Conservation (phyloP, 2,113 vertebrate genomes). For the Barbus barbus region DNA sequence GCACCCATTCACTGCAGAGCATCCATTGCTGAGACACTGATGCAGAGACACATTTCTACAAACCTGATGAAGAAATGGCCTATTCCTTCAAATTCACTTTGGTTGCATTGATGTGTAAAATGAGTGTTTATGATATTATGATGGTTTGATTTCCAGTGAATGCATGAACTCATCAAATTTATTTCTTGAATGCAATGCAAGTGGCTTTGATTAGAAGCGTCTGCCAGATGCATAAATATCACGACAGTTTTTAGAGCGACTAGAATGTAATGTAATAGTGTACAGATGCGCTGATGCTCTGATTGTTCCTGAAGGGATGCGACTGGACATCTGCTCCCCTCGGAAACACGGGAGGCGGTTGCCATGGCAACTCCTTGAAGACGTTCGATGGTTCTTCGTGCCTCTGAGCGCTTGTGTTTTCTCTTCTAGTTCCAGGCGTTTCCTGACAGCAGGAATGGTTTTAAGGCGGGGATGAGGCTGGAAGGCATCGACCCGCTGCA, state of each 20-base stretch:
- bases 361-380: background rate
- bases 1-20: too few species aligned
- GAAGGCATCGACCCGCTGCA: constrained; percentile 76
- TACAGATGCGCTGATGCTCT: too few species aligned
- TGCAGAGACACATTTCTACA: too few species aligned
- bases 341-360: constrained; percentile 34
- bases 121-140: too few species aligned
- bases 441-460: constrained; percentile 64
- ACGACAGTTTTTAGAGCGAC: background rate
- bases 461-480: constrained; percentile 76
- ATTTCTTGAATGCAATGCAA: background rate
- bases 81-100: too few species aligned
- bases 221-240: background rate
- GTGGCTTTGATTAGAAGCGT: background rate
- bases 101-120: too few species aligned
- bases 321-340: constrained; percentile 58
- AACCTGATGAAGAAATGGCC: too few species aligned
- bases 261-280: too few species aligned
- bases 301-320: constrained; percentile 51
- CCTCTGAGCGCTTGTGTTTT: background rate
- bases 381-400: background rate
- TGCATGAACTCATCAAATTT: background rate
- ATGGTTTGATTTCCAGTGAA: too few species aligned
- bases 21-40: too few species aligned
- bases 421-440: constrained; percentile 67